phyloP scores from a whole-genome alignment of 2,113 vertebrate genomes.

The Oncorhynchus gorbuscha region DNA sequence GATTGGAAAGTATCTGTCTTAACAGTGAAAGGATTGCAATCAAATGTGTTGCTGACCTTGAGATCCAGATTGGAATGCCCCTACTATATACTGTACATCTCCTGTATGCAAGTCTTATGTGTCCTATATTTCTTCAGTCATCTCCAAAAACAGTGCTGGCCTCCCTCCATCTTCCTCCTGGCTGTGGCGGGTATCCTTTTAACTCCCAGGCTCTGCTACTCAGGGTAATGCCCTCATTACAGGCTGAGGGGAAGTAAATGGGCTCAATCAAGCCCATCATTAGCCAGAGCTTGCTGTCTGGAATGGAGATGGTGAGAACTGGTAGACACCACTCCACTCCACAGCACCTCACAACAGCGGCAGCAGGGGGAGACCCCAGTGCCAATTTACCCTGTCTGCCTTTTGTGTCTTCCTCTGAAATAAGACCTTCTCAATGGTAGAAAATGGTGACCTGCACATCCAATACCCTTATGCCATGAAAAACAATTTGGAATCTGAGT shows the following conservation, averaged over 20 bases:
- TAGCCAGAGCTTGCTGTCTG: slow-evolving; percentile 33
- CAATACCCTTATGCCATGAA: not conserved
- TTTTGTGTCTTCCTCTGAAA: not conserved
- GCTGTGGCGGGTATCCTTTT: slow-evolving; percentile 1
- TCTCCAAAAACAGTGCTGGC: no score
- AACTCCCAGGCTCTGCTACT: slow-evolving; percentile 27
- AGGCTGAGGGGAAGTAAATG: slow-evolving; percentile 33
- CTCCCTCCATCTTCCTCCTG: not conserved
- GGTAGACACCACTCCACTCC: no score
- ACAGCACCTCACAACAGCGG: not conserved
- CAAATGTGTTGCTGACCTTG: no score
- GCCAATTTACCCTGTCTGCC: not conserved
- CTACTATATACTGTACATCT: no score
- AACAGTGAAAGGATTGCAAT: no score
- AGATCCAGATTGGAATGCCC: no score
- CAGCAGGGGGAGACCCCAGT: not conserved
- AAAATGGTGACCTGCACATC: not conserved
- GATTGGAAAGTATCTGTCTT: no score
- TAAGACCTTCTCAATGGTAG: not conserved
- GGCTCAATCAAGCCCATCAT: slow-evolving; percentile 40
- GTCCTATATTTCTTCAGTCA: no score
- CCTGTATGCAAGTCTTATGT: no score
- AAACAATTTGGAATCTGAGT: no score
- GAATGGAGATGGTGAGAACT: slow-evolving; percentile 15
- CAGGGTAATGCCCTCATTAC: slow-evolving; percentile 43